These are phyloP conservation scores for Sapayoa aenigma DNA, from an alignment of 2,113 vertebrate species.

Conservation along the genomic window DNA sequence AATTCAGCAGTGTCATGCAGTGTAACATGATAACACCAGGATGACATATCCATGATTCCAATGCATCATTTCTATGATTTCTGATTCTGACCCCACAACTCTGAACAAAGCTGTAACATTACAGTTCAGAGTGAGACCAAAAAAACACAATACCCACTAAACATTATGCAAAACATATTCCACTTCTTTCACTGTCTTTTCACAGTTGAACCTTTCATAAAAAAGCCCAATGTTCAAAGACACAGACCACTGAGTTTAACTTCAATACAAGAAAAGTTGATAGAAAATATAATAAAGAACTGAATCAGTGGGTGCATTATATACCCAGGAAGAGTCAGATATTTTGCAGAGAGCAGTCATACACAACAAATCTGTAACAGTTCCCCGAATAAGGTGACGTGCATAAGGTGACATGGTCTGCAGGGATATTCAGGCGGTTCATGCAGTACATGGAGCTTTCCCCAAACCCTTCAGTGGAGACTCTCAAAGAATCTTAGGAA, in stretches of 20 bases:
- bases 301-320: neutral
- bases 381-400: neutral
- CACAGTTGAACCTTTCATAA: neutral
- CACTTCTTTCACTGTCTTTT: neutral
- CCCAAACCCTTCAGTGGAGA: neutral
- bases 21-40: neutral
- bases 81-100: neutral
- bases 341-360: neutral
- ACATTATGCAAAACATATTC: neutral
- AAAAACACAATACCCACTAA: neutral
- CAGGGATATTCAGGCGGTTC: neutral
- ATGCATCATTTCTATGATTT: accelerated
- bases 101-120: neutral
- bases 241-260: neutral
- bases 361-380: neutral
- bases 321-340: neutral
- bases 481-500: neutral
- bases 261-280: neutral
- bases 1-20: neutral
- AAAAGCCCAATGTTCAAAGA: neutral
- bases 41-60: neutral
- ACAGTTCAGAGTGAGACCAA: neutral
- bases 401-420: neutral
- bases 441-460: neutral
- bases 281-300: neutral